Base-by-base conservation (phyloP, 2,888 invertebrate genomes). In the Tenthredo livida region DNA sequence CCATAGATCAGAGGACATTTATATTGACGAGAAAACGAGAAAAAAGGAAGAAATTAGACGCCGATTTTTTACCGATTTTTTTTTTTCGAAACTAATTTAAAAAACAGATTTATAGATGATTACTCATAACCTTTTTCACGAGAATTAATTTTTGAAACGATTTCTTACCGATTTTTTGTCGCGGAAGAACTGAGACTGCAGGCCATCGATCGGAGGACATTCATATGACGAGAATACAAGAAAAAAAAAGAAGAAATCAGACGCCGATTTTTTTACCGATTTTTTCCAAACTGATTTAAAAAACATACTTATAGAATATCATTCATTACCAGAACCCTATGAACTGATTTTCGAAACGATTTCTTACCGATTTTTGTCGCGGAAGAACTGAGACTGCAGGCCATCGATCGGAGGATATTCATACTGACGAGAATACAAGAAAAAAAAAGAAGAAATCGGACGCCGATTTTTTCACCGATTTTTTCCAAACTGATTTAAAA, bases 341-440 rank as follows among this genome's bases (percentile, higher is more conserved):
- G n/a, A n/a, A n/a, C n/a, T n/a, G n/a, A n/a, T n/a, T n/a, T n/a
- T n/a, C n/a, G n/a, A n/a, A n/a, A n/a, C n/a, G n/a, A n/a, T n/a
- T n/a, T n/a, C n/a, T n/a, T n/a, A n/a, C n/a, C n/a, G n/a, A n/a
- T n/a, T n/a, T 61, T 12, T 25, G 21, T 61, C 78, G 61, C 78
- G 78, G 78, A 80, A 80, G 61, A 77, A 29, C 77, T 40, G 54
- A 47, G 77, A 77, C 29, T 50, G 40, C 29, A 50, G 25, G 29
- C 50, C 15, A 77, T 77, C 43, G 72, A 72, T 72, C 72, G 12
- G 17, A 72, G n/a, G 43, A 72, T 15, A 72, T 72, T 72, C 21
- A 7, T 70, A 15, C n/a, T 21, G 5, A 43, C 43, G 9, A 43
- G n/a, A 21, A 33, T 33, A 67, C 29, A 2, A 33, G 6, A 21